These are phyloP conservation scores for sheep (Ovis aries) DNA, from an alignment of 2,113 vertebrate genomes.

Conservation along the genomic window DNA sequence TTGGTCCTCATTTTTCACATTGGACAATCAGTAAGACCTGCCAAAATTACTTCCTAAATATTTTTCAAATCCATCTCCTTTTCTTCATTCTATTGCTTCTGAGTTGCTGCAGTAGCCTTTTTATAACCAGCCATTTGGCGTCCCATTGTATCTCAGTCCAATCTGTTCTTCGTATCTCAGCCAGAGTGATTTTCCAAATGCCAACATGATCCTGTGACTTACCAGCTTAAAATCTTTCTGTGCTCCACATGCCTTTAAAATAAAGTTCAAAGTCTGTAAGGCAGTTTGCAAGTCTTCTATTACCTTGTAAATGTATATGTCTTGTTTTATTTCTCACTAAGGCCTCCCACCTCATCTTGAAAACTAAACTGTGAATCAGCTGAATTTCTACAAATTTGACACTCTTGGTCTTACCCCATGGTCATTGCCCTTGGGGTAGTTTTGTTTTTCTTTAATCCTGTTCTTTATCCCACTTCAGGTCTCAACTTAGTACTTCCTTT, in stretches of 20 bases:
- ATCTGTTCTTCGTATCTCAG: slow-evolving; percentile 6
- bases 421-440: not conserved
- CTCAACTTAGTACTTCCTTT: not conserved
- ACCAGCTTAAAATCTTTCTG: not conserved
- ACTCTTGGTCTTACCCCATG: not conserved
- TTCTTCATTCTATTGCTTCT: not conserved
- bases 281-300: not conserved
- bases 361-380: not conserved
- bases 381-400: not conserved
- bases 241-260: not conserved
- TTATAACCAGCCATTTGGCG: slow-evolving; percentile 30
- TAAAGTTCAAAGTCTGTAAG: slow-evolving; percentile 11
- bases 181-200: slow-evolving; percentile 34
- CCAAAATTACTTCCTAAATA: not conserved
- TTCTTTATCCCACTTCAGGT: not conserved
- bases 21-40: not conserved
- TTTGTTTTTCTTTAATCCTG: not conserved
- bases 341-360: not conserved
- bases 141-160: not conserved
- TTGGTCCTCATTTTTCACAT: not conserved
- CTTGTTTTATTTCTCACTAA: not conserved
- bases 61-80: not conserved
- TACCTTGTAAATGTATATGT: not conserved
- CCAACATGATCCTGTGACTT: slow-evolving; percentile 5
- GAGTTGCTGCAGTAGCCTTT: not conserved